phyloP scores from a whole-genome alignment of 2,888 invertebrate species.

The Patella ulyssiponensis region DNA sequence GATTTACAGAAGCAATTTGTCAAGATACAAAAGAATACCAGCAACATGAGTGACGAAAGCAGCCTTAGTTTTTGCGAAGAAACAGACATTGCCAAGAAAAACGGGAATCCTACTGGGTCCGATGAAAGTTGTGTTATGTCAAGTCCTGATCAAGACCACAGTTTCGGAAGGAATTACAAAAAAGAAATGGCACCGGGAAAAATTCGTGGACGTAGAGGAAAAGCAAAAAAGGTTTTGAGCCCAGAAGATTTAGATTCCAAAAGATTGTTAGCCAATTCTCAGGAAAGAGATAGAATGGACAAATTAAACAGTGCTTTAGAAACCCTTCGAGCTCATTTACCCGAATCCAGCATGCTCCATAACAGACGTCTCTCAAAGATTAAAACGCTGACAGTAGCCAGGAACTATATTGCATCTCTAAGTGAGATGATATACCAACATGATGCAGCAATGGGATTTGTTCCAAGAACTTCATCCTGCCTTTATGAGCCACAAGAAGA shows the following conservation, averaged over 20 bases:
- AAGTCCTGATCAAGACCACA: background rate
- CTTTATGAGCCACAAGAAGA: background rate
- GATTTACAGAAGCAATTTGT: too few relatives aligned
- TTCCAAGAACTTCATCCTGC: background rate
- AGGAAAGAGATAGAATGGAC: slow-evolving; percentile 53
- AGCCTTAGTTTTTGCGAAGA: background rate
- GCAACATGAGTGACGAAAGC: slow-evolving; percentile 1
- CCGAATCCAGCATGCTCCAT: slow-evolving; percentile 43
- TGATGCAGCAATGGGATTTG: background rate
- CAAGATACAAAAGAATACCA: too few relatives aligned
- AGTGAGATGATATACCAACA: slow-evolving; percentile 46
- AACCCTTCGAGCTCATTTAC: slow-evolving; percentile 45
- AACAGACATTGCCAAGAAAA: background rate
- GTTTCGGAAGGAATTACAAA: background rate
- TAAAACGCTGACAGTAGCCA: slow-evolving; percentile 51
- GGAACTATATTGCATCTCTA: slow-evolving; percentile 49
- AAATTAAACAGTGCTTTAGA: slow-evolving; percentile 49
- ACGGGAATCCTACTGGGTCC: background rate
- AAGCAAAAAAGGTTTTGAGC: slow-evolving; percentile 8
- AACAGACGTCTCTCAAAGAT: slow-evolving; percentile 55
- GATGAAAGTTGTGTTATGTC: background rate
- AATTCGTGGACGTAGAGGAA: slow-evolving; percentile 12
- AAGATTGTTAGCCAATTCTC: slow-evolving; percentile 47
- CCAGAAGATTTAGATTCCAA: slow-evolving; percentile 38
- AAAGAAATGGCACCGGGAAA: background rate